Evolutionary conservation across 2,113 vertebrate genomes (phyloP).

Genomic region (Cnemophilus loriae): DNA sequence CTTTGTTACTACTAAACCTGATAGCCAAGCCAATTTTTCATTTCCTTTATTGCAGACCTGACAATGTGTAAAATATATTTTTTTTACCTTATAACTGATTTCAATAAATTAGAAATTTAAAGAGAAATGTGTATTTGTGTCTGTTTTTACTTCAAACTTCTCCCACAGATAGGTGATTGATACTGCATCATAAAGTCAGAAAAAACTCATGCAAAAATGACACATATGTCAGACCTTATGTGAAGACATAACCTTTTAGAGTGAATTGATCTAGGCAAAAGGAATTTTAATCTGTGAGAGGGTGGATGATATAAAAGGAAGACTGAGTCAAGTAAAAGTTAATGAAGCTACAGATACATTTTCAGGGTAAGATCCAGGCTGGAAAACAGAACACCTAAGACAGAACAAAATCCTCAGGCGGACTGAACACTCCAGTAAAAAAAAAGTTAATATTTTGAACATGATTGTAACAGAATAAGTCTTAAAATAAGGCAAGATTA

Average conservation of each 20-base stretch:
- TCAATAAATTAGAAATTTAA: background rate
- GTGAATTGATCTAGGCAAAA: background rate
- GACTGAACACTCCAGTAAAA: background rate
- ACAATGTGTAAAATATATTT: background rate
- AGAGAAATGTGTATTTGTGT: background rate
- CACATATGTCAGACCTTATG: background rate
- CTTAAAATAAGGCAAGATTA: background rate
- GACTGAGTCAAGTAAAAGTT: background rate
- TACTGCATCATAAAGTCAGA: background rate
- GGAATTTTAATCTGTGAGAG: background rate
- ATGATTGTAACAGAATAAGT: background rate
- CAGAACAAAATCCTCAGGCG: background rate
- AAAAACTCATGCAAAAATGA: background rate
- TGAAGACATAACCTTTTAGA: background rate
- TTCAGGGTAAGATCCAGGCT: background rate
- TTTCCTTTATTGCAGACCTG: background rate
- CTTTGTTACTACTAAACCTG: background rate
- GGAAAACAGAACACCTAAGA: background rate
- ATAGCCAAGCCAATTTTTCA: background rate
- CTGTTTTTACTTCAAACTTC: background rate
- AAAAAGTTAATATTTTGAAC: background rate
- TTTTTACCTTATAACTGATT: background rate
- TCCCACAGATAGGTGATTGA: background rate
- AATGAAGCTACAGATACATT: background rate
- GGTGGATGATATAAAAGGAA: background rate